Evolutionary conservation across 2,797 vertebrate species (phyloP), one percentile per base, ranked within the genome.

Genomic region (Holocentrus rufus): DNA sequence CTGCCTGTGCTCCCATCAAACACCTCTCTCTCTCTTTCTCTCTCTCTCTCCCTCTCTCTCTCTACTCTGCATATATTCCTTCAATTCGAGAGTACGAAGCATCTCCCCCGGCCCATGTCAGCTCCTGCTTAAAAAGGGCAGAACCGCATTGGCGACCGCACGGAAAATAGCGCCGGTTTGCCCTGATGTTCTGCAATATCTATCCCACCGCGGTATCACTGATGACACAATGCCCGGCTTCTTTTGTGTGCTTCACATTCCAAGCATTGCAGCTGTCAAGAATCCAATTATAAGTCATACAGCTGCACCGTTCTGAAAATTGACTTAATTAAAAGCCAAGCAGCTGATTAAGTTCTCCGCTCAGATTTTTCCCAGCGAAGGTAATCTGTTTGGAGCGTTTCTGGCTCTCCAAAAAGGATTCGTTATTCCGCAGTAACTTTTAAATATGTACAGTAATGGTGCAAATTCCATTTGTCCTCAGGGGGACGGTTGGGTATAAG

Each of bases 201-300:
- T 39, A 15, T 56, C 7, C 23, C 61, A 74, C 39, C 54, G 46
- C 50, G 27, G 55, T 55, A 50, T 56, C 31, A 42, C 56, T 73
- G 39, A 20, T 61, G 77, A 70, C 60, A 11, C 72, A 81, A 80
- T 31, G 46, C 14, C 20, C 11, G 0, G 36, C 70, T 81, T 5
- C 18, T 72, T 74, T 77, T 54, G 55, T 18, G 58, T 62, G 87
- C 75, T 79, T 79, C 74, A 78, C 81, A 88, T 89, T 74, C 87
- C 84, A 59, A 23, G 34, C 79, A 65, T 61, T 47, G 81, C 88
- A 88, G 87, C 87, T 89, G 85, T 75, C 82, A 81, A 61, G 81
- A 85, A 88, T 90, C 87, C 83, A 91, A 90, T 91, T 91, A 90
- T 56, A 79, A 81, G 78, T 27, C 66, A 83, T 88, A 53, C 88